Conservation (phyloP, 2,888 invertebrate genomes). For the Oasisia sp. region DNA sequence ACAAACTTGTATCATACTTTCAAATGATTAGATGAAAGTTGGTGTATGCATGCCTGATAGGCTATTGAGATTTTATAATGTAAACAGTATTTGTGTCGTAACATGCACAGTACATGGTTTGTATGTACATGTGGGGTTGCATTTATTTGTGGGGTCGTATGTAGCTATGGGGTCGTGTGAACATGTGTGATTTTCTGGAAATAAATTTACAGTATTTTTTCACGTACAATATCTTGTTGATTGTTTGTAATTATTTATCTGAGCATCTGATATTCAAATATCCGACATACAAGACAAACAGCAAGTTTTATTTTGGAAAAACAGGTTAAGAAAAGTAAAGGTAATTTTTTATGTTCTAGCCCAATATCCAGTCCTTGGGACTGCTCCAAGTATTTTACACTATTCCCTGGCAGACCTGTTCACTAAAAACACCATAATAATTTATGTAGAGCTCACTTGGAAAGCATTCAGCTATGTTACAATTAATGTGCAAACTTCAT, state of each 20-base stretch:
- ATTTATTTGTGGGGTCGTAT: neutral
- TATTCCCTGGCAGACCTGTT: too few species aligned
- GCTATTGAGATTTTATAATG: neutral
- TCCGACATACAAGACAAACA: too few species aligned
- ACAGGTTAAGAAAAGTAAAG: too few species aligned
- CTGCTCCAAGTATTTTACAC: too few species aligned
- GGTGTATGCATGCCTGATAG: neutral
- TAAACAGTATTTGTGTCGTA: neutral
- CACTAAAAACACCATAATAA: too few species aligned
- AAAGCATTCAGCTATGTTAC: too few species aligned
- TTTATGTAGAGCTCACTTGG: too few species aligned
- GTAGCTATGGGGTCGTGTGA: neutral
- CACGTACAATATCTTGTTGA: neutral
- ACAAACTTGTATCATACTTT: neutral
- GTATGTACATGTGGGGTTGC: neutral
- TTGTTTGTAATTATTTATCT: neutral
- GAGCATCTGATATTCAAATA: too few species aligned
- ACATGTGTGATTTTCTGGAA: neutral
- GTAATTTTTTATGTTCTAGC: too few species aligned
- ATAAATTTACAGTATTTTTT: neutral
- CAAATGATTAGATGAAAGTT: neutral
- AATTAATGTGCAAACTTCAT: too few species aligned
- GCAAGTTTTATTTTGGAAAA: too few species aligned
- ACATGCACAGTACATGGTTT: neutral
- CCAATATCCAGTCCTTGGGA: too few species aligned